Conservation (phyloP, 2,888 invertebrate species). For the Aradus depressus region DNA sequence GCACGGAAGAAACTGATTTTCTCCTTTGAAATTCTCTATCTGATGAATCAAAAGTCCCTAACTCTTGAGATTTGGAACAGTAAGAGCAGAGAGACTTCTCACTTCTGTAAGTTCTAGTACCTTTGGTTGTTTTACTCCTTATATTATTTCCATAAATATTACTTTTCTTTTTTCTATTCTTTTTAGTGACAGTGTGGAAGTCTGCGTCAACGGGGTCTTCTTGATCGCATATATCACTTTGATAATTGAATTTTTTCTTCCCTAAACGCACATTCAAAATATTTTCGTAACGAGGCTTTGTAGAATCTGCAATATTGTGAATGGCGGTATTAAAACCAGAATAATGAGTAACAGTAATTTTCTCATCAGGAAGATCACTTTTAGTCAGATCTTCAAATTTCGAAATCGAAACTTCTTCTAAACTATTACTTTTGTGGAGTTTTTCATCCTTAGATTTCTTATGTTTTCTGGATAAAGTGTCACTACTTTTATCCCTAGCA, state of each 20-base stretch:
- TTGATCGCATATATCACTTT: conserved; percentile 26
- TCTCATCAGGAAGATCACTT: background rate
- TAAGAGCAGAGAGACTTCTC: conserved; percentile 17
- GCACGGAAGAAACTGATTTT: conserved; percentile 65
- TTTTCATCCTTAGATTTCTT: conserved; percentile 35
- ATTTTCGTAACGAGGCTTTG: background rate
- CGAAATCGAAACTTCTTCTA: conserved; percentile 69
- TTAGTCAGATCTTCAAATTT: conserved; percentile 57
- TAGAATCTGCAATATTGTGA: background rate
- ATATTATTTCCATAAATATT: conserved; percentile 7
- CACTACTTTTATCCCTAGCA: conserved; percentile 27
- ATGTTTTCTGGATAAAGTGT: conserved; percentile 25
- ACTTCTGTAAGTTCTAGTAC: conserved; percentile 9
- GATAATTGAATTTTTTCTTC: conserved; percentile 30
- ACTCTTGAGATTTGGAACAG: conserved; percentile 12
- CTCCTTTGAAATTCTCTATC: conserved; percentile 36
- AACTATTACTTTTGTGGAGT: conserved; percentile 60
- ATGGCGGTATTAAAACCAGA: conserved; percentile 1
- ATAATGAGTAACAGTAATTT: background rate
- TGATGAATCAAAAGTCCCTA: conserved; percentile 18
- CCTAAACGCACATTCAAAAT: background rate
- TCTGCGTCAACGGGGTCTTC: conserved; percentile 35
- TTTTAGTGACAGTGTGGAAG: conserved; percentile 35
- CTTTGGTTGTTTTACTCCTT: conserved; percentile 9
- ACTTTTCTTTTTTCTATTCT: conserved; percentile 31